Conservation (phyloP, 2,797 vertebrate genomes). For the Pristis pectinata region DNA sequence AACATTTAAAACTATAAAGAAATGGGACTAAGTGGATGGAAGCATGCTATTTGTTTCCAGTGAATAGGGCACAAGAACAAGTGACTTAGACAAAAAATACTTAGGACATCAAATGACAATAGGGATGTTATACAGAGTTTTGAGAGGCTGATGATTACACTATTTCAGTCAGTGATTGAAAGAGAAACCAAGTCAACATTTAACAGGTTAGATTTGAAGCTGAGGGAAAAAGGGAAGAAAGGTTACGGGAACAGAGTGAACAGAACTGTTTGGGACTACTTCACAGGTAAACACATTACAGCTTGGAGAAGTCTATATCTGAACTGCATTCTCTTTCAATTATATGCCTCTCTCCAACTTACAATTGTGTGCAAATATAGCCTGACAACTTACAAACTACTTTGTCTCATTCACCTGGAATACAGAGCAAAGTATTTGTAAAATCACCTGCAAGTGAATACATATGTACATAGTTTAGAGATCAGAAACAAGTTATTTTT, state of each 20-base stretch:
- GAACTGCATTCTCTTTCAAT: neutral
- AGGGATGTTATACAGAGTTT: too few species aligned
- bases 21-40: neutral
- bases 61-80: neutral
- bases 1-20: neutral
- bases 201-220: neutral
- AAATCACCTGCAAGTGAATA: neutral
- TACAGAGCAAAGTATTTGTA: neutral
- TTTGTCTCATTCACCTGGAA: neutral
- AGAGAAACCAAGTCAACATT: neutral
- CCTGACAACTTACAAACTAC: neutral
- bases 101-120: neutral
- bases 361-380: neutral
- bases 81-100: neutral
- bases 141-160: too few species aligned
- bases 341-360: neutral
- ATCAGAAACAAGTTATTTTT: neutral
- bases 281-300: neutral
- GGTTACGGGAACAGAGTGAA: neutral
- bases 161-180: neutral
- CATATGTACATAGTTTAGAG: neutral
- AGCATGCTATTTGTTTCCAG: neutral
- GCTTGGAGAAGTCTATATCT: neutral
- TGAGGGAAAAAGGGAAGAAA: neutral
- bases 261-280: neutral